Evolutionary conservation across 2,888 invertebrate species (phyloP), one percentile per base, ranked within the genome.

Genomic region (Sipha maydis): DNA sequence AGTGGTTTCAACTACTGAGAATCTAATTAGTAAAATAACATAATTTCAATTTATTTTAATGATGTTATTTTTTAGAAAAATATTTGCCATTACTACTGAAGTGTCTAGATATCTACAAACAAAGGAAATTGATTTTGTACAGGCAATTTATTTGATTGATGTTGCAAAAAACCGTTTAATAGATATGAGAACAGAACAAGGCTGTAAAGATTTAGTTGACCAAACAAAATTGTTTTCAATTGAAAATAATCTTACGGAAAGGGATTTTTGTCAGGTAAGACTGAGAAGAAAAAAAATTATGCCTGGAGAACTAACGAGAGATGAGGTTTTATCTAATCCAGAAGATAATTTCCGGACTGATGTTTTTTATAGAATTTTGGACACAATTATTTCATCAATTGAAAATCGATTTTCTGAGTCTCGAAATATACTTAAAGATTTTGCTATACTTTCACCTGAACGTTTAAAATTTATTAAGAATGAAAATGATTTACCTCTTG

Each of bases 301-400:
- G 75, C 3, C 75, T 75, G 41, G 75, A 75, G 75, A 75, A 75
- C 38, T 3, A 41, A 14, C 38, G 1, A 75, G 75, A 41, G 75
- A 75, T 75, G 75, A 75, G 14, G 3, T 75, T 38, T 41, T 38
- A 75, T 41, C 11, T 11, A 75, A 38, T 21, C 38, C n/a, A n/a
- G n/a, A n/a, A n/a, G n/a, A n/a, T n/a, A n/a, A n/a, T n/a, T n/a
- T n/a, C n/a, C n/a, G n/a, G 7, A 75, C 41, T 38, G 38, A 75
- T 41, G 41, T 75, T 21, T 75, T 38, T 75, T 75, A 75, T 25
- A 75, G 75, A n/a, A 75, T 75, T 75, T 41, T 41, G 25, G 75
- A 75, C n/a, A 75, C 75, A 75, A 75, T 75, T 25, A 75, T 75
- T 75, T 75, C 75, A 9, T 75, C 75, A 25, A 75, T 75, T 75